These are phyloP conservation scores for Homarus gammarus DNA, from an alignment of 2,888 invertebrate species.

Conservation along the genomic window DNA sequence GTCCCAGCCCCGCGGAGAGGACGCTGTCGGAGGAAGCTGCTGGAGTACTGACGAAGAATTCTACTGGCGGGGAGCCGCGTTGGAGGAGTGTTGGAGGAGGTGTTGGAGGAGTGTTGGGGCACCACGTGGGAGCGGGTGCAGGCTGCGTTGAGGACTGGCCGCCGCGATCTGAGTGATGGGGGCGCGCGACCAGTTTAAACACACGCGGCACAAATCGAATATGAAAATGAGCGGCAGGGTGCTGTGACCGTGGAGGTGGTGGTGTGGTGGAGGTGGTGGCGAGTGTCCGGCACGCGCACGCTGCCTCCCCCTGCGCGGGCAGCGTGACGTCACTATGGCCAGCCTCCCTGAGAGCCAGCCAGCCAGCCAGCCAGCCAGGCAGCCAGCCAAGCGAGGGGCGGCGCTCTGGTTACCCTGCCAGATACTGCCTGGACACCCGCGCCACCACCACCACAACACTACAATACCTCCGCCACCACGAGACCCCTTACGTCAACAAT, in stretches of 20 bases:
- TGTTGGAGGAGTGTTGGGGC: slow-evolving; percentile 41
- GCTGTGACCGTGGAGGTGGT: slow-evolving; percentile 61
- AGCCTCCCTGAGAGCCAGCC: slow-evolving; percentile 56
- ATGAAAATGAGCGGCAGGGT: slow-evolving; percentile 73
- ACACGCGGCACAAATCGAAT: slow-evolving; percentile 75
- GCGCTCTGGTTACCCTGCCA: slow-evolving; percentile 51
- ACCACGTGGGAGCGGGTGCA: slow-evolving; percentile 66
- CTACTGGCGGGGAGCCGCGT: slow-evolving; percentile 22
- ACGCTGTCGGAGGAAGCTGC: slow-evolving; percentile 26
- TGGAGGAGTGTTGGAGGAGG: slow-evolving; percentile 41
- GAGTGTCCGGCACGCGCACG: slow-evolving; percentile 63
- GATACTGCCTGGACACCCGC: slow-evolving; percentile 43
- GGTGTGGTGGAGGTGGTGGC: slow-evolving; percentile 59
- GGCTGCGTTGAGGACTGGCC: slow-evolving; percentile 67
- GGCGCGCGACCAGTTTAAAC: slow-evolving; percentile 75
- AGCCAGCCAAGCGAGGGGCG: slow-evolving; percentile 47
- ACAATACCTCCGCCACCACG: slow-evolving; percentile 51
- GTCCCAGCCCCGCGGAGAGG: slow-evolving; percentile 47
- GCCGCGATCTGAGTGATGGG: slow-evolving; percentile 70
- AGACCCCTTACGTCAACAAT: slow-evolving; percentile 58
- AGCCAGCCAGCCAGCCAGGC: slow-evolving; percentile 64
- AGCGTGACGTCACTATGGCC: slow-evolving; percentile 69
- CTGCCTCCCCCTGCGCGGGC: slow-evolving; percentile 63
- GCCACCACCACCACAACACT: slow-evolving; percentile 47
- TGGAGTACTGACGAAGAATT: slow-evolving; percentile 55